These are phyloP conservation scores for Kuschelorhynchus macadamiae DNA, from an alignment of 2,888 invertebrate genomes.

Conservation along the genomic window DNA sequence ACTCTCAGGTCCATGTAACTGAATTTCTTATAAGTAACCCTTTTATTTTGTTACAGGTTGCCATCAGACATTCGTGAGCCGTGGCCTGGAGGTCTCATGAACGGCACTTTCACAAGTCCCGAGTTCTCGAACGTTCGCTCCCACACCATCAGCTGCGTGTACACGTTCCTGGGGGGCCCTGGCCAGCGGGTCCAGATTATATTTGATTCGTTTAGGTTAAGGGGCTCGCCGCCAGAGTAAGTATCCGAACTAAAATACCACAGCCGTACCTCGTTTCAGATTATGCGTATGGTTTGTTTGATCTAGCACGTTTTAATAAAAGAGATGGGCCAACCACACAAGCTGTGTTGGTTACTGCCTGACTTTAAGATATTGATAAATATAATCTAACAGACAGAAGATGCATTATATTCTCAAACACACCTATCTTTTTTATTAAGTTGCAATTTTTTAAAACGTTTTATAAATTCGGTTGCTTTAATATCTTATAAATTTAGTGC, in stretches of 20 bases:
- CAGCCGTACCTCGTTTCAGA: background rate
- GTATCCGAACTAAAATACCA: conserved; percentile 64
- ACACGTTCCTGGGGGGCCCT: conserved; percentile 93
- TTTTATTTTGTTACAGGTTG: conserved; percentile 80
- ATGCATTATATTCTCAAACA: too few relatives aligned
- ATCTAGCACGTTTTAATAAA: too few relatives aligned
- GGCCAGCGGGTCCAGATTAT: conserved; percentile 93
- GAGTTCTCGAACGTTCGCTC: conserved; percentile 85
- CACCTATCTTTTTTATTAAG: too few relatives aligned
- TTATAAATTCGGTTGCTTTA: too few relatives aligned
- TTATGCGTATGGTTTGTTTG: background rate
- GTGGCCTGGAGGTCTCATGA: conserved; percentile 82
- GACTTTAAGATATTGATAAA: too few relatives aligned
- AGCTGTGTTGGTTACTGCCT: too few relatives aligned
- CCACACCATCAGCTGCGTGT: conserved; percentile 92
- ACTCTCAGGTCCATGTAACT: too few relatives aligned
- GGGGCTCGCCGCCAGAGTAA: conserved; percentile 96
- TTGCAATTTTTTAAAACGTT: too few relatives aligned
- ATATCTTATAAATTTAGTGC: too few relatives aligned
- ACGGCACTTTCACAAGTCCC: conserved; percentile 92
- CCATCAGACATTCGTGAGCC: conserved; percentile 94
- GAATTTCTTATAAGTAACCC: too few relatives aligned
- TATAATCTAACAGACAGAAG: too few relatives aligned
- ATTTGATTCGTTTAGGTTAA: conserved; percentile 90
- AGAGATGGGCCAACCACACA: too few relatives aligned